Evolutionary conservation across 2,113 vertebrate genomes (phyloP).

Genomic region (Pseudonaja textilis): DNA sequence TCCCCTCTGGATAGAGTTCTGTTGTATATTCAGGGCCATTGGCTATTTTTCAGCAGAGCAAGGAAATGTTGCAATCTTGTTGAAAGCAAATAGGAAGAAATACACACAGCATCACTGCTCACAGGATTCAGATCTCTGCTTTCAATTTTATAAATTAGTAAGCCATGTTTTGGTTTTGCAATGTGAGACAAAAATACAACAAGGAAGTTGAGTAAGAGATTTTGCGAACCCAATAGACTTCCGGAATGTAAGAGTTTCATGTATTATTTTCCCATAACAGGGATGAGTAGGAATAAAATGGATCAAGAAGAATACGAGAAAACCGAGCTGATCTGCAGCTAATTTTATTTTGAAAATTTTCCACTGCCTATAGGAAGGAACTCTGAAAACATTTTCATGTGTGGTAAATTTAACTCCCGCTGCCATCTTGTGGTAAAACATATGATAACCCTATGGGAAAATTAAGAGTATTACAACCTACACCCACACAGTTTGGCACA

Average conservation of each 20-base stretch:
- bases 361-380: neutral
- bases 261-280: neutral
- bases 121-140: neutral
- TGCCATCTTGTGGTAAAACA: conserved; percentile 66
- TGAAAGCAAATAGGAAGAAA: neutral
- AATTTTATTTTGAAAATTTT: neutral
- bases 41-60: neutral
- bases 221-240: neutral
- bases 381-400: neutral
- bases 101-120: neutral
- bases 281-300: neutral
- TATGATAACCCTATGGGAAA: conserved; percentile 24
- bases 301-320: neutral
- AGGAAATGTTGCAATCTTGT: neutral
- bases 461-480: neutral
- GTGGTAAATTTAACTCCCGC: conserved; percentile 46
- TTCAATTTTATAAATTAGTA: neutral
- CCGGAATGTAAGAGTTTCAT: neutral
- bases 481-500: neutral
- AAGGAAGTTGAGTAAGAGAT: neutral
- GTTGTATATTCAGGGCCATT: neutral
- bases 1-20: neutral
- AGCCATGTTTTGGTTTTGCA: neutral
- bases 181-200: neutral
- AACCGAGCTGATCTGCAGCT: neutral